Percentiles rank a stretch among this genome's conserved stretches.
Evolutionary conservation across 1,140 invertebrate genomes (phyloP).

Genomic region (Rhizoglyphus robini): DNA sequence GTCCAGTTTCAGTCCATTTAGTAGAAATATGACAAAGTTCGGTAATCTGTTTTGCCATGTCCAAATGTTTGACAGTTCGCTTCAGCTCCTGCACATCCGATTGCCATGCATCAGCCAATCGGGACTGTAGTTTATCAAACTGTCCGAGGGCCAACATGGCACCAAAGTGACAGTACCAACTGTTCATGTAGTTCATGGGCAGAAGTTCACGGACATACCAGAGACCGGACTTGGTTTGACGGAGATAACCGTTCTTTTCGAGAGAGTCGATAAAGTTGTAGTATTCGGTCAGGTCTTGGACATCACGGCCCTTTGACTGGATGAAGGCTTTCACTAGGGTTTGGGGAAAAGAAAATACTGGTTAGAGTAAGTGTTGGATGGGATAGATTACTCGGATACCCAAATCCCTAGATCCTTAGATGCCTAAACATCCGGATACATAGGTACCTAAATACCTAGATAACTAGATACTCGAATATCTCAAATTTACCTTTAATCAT

Average conservation of each 20-base stretch:
- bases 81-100: neutral
- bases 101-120: neutral
- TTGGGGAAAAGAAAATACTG: no score
- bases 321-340: slow-evolving; percentile 2
- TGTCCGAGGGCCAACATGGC: neutral
- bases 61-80: neutral
- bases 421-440: no score
- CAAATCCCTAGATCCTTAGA: no score
- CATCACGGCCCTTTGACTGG: neutral
- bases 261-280: neutral
- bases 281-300: neutral
- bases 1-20: neutral
- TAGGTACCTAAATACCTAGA: neutral
- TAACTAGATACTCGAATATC: neutral
- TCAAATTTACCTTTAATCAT: neutral
- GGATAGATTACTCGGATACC: no score
- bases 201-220: neutral
- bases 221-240: neutral
- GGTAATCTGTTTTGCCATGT: slow-evolving; percentile 1
- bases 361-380: no score
- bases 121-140: neutral
- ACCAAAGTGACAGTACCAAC: neutral
- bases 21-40: neutral
- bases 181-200: neutral
- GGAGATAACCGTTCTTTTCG: neutral